Base-by-base conservation (phyloP, 2,113 vertebrate species). In the Myiopsitta monachus region DNA sequence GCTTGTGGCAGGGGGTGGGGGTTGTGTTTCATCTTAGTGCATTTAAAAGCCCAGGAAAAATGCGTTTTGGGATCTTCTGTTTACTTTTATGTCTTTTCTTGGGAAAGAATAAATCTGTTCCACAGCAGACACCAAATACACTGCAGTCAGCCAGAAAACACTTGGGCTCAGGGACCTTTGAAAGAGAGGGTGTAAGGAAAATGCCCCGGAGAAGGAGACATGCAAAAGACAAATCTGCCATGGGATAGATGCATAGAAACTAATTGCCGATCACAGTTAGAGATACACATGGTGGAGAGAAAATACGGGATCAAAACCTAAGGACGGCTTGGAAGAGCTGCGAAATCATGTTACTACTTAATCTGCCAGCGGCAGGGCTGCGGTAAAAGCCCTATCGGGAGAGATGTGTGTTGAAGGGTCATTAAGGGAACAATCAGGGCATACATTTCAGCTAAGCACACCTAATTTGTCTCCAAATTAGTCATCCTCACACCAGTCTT, bases 31-130 rank as follows among this genome's bases (percentile, higher is more conserved):
- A 93, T 97, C 54, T 92, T 82, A 44, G 95, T 41, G 76, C 94
- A 9, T 97, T 98, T 95, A 86, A 96, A 94, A 94, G 83, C 78
- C 82, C 92, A 54, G 92, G 67, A 70, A 95, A 90, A 96, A 83
- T 47, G 93, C 90, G 55, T 38, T 57, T 94, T 95, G 59, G 87
- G 94, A 95, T 95, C 95, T 93, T 93, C 91, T 96, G 97, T 97
- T 97, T 97, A 94, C 76, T 49, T 97, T 96, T 85, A 8, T 77
- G 94, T 97, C 97, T 93, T 87, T 96, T 82, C 96, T 87, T 83
- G 94, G 94, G 98, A 97, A 95, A 96, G 95, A 70, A 95, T 63
- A 77, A 96, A 93, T 94, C 87, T 94, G 94, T 86, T 87, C 38
- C 41, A 47, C 16, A 73, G 83, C 63, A 52, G 73, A 90, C 83